A percentile compares a stretch with the other conserved stretches of the same genome.
Evolutionary conservation across 2,888 invertebrate genomes (phyloP).

Genomic region (Eupithecia exiguata): DNA sequence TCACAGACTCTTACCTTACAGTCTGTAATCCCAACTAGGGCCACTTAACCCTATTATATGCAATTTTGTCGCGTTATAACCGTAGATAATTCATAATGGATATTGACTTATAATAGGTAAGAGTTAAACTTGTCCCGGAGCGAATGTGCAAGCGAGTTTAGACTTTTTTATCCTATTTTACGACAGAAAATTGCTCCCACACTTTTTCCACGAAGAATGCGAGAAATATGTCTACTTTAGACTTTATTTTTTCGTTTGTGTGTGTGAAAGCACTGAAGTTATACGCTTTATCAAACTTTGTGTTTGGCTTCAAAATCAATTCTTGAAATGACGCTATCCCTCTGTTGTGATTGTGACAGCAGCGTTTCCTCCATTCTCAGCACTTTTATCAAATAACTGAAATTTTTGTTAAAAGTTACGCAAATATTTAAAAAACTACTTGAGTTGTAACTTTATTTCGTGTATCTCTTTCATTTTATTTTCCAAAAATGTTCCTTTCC

Average conservation of each 20-base stretch:
- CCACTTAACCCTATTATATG: constrained; percentile 45
- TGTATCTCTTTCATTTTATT: background rate
- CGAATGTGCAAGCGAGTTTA: background rate
- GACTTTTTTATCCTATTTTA: background rate
- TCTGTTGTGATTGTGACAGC: background rate
- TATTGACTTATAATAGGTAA: constrained; percentile 27
- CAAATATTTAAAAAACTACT: background rate
- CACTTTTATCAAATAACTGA: background rate
- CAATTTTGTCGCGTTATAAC: constrained; percentile 52
- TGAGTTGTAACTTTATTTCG: background rate
- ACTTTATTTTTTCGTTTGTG: background rate
- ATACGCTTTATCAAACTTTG: background rate
- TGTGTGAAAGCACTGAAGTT: background rate
- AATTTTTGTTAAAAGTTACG: background rate
- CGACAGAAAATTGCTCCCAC: background rate
- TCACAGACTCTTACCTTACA: constrained; percentile 24
- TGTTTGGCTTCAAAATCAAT: background rate
- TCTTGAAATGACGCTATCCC: background rate
- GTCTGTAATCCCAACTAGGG: constrained; percentile 29
- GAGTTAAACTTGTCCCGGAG: background rate
- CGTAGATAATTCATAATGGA: constrained; percentile 47
- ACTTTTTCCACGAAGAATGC: background rate
- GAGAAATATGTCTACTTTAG: background rate
- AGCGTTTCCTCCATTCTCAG: background rate
- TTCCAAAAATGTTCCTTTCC: background rate